phyloP scores from a whole-genome alignment of 2,888 invertebrate species.

The Morpho helenor region DNA sequence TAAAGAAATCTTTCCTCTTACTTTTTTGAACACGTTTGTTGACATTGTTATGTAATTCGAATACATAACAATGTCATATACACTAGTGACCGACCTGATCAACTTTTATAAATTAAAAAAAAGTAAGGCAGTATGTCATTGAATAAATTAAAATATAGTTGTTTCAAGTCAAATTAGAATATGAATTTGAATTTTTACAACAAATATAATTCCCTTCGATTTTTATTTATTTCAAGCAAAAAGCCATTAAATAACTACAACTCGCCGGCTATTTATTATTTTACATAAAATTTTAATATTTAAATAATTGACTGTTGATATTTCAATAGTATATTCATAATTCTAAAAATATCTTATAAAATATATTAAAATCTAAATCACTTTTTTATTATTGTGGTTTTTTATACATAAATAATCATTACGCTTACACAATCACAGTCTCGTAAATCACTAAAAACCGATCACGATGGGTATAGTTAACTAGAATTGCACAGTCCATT shows the following conservation, averaged over 20 bases:
- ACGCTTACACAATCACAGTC: conserved; percentile 68
- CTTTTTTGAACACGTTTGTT: background rate
- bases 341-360: conserved; percentile 9
- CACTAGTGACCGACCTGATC: background rate
- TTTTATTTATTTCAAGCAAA: too few relatives aligned
- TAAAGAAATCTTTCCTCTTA: too few relatives aligned
- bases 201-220: too few relatives aligned
- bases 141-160: background rate
- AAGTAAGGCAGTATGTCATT: background rate
- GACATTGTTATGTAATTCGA: background rate
- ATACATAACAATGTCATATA: background rate
- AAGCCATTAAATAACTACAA: too few relatives aligned
- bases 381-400: conserved; percentile 20
- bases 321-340: background rate
- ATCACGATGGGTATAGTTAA: conserved; percentile 42
- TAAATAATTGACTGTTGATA: conserved; percentile 9
- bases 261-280: too few relatives aligned
- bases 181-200: too few relatives aligned
- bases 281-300: too few relatives aligned
- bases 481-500: conserved; percentile 25
- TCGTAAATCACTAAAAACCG: conserved; percentile 59
- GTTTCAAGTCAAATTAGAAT: too few relatives aligned
- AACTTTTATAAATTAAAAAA: background rate
- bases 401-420: conserved; percentile 24
- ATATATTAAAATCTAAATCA: conserved; percentile 31